Evolutionary conservation across 2,888 invertebrate genomes (phyloP).

Genomic region (Elmis aenea): DNA sequence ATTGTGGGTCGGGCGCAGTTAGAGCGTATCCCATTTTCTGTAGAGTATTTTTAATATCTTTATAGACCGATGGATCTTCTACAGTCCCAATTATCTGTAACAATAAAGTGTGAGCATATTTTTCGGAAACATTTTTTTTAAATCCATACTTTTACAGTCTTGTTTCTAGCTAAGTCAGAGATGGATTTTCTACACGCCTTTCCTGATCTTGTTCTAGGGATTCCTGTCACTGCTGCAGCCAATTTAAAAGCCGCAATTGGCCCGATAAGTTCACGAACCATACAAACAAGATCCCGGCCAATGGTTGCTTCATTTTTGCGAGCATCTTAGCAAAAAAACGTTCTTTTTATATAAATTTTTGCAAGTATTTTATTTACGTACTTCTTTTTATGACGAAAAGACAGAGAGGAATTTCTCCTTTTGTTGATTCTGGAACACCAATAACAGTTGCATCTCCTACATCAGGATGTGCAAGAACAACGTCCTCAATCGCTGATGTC

Average conservation of each 20-base stretch:
- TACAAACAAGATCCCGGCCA: slow-evolving; percentile 52
- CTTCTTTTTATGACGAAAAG: slow-evolving; percentile 73
- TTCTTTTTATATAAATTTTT: neutral
- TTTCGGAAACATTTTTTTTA: neutral
- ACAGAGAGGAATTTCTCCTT: slow-evolving; percentile 87
- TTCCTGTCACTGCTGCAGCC: slow-evolving; percentile 69
- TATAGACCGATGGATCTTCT: slow-evolving; percentile 79
- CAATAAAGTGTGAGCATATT: slow-evolving; percentile 7
- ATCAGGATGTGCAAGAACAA: slow-evolving; percentile 78
- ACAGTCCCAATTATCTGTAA: slow-evolving; percentile 74
- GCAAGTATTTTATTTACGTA: slow-evolving; percentile 25
- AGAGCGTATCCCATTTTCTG: slow-evolving; percentile 72
- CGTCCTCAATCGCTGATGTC: slow-evolving; percentile 86
- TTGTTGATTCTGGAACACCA: slow-evolving; percentile 83
- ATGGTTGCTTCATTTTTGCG: slow-evolving; percentile 51
- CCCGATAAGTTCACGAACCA: slow-evolving; percentile 66
- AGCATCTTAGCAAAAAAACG: slow-evolving; percentile 44
- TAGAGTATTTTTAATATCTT: slow-evolving; percentile 68
- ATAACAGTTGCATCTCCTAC: slow-evolving; percentile 85
- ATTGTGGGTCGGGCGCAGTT: slow-evolving; percentile 60
- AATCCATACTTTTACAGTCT: slow-evolving; percentile 62
- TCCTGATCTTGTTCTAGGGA: slow-evolving; percentile 87
- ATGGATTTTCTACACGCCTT: slow-evolving; percentile 76
- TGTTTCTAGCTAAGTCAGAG: slow-evolving; percentile 76
- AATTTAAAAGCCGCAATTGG: slow-evolving; percentile 86